These are phyloP conservation scores for Dryobota labecula DNA, from an alignment of 2,888 invertebrate species.

Conservation along the genomic window DNA sequence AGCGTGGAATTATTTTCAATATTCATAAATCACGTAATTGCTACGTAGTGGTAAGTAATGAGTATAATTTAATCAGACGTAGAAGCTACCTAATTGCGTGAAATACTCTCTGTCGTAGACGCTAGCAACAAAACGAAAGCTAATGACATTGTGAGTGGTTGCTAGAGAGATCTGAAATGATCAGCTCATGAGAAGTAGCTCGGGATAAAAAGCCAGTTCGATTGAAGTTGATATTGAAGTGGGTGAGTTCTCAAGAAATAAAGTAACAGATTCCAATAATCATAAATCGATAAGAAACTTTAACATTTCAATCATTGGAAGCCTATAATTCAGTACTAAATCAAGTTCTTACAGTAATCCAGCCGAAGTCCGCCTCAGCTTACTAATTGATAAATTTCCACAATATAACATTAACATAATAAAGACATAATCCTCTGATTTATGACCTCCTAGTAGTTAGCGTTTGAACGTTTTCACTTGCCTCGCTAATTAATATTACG, in stretches of 20 bases:
- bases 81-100: not conserved
- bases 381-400: conserved; percentile 69
- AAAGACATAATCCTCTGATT: conserved; percentile 70
- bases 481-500: conserved; percentile 61
- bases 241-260: conserved; percentile 6
- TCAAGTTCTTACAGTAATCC: conserved; percentile 58
- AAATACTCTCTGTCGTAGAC: not conserved
- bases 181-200: not conserved
- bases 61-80: conserved; percentile 30
- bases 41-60: conserved; percentile 10
- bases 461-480: conserved; percentile 51
- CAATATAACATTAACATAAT: conserved; percentile 70
- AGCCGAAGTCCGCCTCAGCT: conserved; percentile 48
- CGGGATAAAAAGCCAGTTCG: not conserved
- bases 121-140: conserved; percentile 6
- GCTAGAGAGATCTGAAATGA: not conserved
- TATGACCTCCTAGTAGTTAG: conserved; percentile 52
- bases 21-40: conserved; percentile 27
- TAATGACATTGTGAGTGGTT: not conserved
- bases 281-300: conserved; percentile 31
- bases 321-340: conserved; percentile 53
- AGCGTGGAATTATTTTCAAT: conserved; percentile 33
- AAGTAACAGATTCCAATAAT: conserved; percentile 9
- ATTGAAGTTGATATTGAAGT: conserved; percentile 4
- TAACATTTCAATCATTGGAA: conserved; percentile 51